phyloP scores from a whole-genome alignment of 2,113 vertebrate genomes.

The Helogale parvula region DNA sequence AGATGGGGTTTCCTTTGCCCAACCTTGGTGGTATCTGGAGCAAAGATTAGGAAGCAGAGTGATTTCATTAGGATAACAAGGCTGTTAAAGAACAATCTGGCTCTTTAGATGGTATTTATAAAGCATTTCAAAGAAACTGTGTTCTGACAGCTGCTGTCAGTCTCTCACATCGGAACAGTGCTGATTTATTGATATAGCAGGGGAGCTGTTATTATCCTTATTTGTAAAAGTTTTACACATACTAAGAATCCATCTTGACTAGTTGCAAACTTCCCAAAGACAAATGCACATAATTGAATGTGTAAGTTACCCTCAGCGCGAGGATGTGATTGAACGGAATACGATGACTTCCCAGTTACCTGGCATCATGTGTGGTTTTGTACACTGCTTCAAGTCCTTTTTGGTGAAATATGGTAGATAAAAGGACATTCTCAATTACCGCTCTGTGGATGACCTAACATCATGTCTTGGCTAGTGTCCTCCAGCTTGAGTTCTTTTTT shows the following conservation, averaged over 20 bases:
- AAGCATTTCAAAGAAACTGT: slow-evolving; percentile 67
- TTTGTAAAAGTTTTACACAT: slow-evolving; percentile 65
- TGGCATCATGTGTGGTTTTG: neutral
- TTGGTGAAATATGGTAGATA: neutral
- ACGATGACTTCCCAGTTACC: neutral
- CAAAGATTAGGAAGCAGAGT: slow-evolving; percentile 75
- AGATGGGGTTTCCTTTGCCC: slow-evolving; percentile 76
- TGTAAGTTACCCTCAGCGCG: neutral
- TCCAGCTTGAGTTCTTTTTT: neutral
- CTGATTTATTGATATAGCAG: slow-evolving; percentile 67
- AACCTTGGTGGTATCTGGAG: slow-evolving; percentile 77
- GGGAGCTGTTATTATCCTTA: slow-evolving; percentile 63
- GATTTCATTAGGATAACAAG: slow-evolving; percentile 83
- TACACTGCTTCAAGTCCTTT: neutral
- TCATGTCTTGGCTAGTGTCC: neutral
- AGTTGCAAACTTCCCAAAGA: slow-evolving; percentile 68
- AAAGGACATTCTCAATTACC: neutral
- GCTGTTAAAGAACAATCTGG: slow-evolving; percentile 79
- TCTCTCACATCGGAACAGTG: neutral
- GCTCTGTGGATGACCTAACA: neutral
- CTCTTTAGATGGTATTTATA: slow-evolving; percentile 72
- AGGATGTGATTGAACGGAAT: neutral
- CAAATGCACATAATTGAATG: neutral
- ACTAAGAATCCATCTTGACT: slow-evolving; percentile 9
- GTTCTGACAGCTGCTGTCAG: slow-evolving; percentile 75